Evolutionary conservation across 2,113 vertebrate genomes (phyloP).

Genomic region (Isichthys henryi): DNA sequence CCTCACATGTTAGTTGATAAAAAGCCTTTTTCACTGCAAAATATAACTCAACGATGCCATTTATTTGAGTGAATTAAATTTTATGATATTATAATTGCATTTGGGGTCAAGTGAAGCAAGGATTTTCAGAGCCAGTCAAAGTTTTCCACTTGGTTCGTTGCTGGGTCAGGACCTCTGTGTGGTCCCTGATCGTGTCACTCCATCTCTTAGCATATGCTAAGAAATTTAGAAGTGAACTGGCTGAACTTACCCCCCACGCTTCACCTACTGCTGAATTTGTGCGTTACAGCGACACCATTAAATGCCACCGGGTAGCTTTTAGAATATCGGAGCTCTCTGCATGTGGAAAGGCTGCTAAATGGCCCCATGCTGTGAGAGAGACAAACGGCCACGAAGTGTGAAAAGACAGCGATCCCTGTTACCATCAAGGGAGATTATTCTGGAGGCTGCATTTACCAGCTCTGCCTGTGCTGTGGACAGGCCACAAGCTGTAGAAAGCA

Average conservation of each 20-base stretch:
- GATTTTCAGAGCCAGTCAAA: neutral
- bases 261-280: neutral
- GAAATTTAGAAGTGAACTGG: neutral
- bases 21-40: neutral
- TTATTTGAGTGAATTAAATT: neutral
- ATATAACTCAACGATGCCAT: neutral
- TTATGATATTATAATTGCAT: too few species aligned
- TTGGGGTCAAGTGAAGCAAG: neutral
- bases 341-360: neutral
- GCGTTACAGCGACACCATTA: neutral
- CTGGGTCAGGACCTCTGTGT: neutral
- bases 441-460: neutral
- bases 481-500: neutral
- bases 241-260: neutral
- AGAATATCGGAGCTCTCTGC: conserved; percentile 6
- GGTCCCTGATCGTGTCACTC: neutral
- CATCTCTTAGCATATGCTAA: neutral
- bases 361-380: neutral
- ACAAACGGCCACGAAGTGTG: neutral
- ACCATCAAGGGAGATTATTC: neutral
- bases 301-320: neutral
- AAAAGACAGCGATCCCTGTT: neutral
- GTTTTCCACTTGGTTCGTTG: neutral
- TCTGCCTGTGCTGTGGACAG: neutral
- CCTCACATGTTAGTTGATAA: neutral